A percentile compares a stretch with the other conserved stretches of the same genome.
phyloP scores from a whole-genome alignment of 2,113 vertebrate species.

The Prunella fulvescens region DNA sequence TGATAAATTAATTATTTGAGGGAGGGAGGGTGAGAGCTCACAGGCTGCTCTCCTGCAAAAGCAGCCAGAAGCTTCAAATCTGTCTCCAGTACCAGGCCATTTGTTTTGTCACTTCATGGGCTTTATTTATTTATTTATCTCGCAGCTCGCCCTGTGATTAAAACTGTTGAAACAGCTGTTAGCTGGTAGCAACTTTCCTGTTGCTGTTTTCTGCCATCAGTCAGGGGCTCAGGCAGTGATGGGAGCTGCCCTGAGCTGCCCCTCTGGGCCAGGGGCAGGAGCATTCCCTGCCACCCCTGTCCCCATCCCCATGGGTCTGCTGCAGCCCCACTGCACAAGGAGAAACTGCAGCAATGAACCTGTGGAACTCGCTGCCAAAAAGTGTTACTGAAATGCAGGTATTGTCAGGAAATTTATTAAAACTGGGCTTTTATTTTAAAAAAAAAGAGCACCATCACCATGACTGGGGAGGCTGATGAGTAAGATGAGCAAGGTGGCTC shows the following conservation, averaged over 20 bases:
- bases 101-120: constrained; percentile 60
- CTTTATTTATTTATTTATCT: constrained; percentile 67
- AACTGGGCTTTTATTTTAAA: neutral
- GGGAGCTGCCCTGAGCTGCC: rapidly evolving
- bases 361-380: neutral
- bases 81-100: constrained; percentile 19
- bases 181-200: neutral
- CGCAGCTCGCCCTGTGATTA: constrained; percentile 9
- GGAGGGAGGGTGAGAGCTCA: neutral
- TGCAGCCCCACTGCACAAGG: neutral
- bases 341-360: too few relatives aligned
- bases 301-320: neutral
- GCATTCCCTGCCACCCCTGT: neutral
- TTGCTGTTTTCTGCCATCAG: neutral
- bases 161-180: constrained; percentile 58
- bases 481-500: neutral
- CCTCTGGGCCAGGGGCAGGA: neutral
- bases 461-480: rapidly evolving
- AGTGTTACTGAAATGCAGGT: neutral
- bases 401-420: neutral
- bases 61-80: constrained; percentile 58
- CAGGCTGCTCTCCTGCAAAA: constrained; percentile 13
- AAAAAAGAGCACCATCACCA: neutral
- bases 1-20: constrained; percentile 65
- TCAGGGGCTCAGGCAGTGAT: neutral